A percentile compares a stretch with the other conserved stretches of the same genome.
phyloP scores from a whole-genome alignment of 2,797 vertebrate species.

The Cottoperca gobio region DNA sequence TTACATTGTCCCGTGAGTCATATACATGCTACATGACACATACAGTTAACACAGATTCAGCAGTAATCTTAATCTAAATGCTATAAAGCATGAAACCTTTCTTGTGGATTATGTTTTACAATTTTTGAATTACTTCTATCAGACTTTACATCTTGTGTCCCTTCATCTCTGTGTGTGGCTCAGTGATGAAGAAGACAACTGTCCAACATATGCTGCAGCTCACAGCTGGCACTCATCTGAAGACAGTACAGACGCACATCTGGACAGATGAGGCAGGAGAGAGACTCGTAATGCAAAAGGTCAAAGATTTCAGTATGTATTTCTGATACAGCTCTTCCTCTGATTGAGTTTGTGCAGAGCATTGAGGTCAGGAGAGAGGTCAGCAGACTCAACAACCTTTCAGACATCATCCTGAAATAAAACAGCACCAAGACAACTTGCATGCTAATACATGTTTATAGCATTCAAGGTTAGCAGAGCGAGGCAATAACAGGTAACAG shows the following conservation, averaged over 20 bases:
- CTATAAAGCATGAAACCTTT: neutral
- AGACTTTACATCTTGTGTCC: constrained; percentile 18
- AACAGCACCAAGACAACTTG: constrained; percentile 31
- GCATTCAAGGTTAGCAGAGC: constrained; percentile 65
- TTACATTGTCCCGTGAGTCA: neutral
- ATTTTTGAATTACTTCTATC: constrained; percentile 18
- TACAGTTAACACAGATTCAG: constrained; percentile 6
- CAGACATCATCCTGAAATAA: constrained; percentile 22
- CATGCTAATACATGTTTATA: constrained; percentile 62
- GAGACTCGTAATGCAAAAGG: constrained; percentile 44
- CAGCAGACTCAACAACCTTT: constrained; percentile 31
- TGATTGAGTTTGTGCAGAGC: constrained; percentile 32
- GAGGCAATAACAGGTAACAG: constrained; percentile 68
- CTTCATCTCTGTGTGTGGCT: constrained; percentile 46
- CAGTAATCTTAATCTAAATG: neutral
- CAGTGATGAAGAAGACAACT: constrained; percentile 46
- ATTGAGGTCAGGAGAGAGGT: constrained; percentile 44
- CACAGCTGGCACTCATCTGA: constrained; percentile 76
- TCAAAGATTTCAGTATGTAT: constrained; percentile 45
- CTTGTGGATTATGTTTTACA: neutral
- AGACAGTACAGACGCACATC: constrained; percentile 65
- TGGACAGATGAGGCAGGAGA: constrained; percentile 62
- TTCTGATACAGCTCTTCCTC: constrained; percentile 26
- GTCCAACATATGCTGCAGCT: constrained; percentile 58
- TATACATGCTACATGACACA: neutral